Percentiles rank a stretch among this genome's conserved stretches.
Evolutionary conservation across 1,140 invertebrate species (phyloP).

Genomic region (Hycleus cichorii): DNA sequence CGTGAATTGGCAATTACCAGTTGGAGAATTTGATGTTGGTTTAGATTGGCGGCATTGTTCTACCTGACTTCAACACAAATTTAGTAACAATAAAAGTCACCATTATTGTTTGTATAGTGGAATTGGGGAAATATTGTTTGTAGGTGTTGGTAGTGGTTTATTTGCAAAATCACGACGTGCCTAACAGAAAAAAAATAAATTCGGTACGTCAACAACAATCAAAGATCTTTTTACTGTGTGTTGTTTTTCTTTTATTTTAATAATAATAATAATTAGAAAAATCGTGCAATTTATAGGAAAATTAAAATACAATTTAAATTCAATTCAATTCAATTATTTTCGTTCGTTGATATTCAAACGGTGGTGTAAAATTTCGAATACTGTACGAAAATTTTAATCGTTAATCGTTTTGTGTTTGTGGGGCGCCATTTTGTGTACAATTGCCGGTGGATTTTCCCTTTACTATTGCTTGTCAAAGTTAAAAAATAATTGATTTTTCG

Average conservation of each 20-base stretch:
- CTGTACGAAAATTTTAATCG: constrained; percentile 32
- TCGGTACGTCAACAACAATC: constrained; percentile 36
- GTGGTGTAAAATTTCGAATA: constrained; percentile 8
- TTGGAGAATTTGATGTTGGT: no score
- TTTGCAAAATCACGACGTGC: constrained; percentile 39
- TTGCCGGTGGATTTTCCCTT: constrained; percentile 36
- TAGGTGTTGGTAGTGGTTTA: constrained; percentile 12
- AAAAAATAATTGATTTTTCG: constrained; percentile 1
- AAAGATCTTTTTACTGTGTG: constrained; percentile 31
- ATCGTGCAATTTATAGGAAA: no score
- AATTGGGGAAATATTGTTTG: no score
- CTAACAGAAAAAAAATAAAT: constrained; percentile 29
- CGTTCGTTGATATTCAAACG: constrained; percentile 1
- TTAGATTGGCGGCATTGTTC: no score
- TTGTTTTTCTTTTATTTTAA: constrained; percentile 18
- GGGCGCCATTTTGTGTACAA: constrained; percentile 39
- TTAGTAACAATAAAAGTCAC: no score
- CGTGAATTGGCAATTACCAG: no score
- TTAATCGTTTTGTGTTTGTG: constrained; percentile 25
- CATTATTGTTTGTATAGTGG: no score
- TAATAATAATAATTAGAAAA: constrained; percentile 8
- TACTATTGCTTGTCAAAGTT: constrained; percentile 16
- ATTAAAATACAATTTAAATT: no score
- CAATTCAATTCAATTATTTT: not conserved
- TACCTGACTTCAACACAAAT: no score